A percentile compares a stretch with the other conserved stretches of the same genome.
Evolutionary conservation across 2,888 invertebrate species (phyloP).

Genomic region (Hofmannophila pseudospretella): DNA sequence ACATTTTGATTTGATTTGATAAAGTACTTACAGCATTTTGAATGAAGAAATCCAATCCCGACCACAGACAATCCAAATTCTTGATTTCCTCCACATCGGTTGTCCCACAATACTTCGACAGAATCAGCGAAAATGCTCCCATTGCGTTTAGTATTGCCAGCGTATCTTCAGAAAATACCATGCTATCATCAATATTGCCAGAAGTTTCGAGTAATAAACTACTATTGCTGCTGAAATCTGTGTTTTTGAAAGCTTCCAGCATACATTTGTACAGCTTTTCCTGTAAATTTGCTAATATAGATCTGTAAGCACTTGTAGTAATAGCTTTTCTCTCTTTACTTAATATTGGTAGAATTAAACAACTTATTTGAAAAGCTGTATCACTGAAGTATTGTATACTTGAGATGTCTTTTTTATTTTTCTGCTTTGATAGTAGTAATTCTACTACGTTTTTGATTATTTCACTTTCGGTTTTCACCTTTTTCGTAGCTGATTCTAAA

Average conservation of each 20-base stretch:
- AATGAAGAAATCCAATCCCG: slow-evolving; percentile 54
- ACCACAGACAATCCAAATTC: slow-evolving; percentile 55
- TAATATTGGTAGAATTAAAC: slow-evolving; percentile 55
- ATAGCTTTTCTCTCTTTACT: slow-evolving; percentile 61
- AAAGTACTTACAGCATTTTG: slow-evolving; percentile 56
- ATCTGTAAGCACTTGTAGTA: slow-evolving; percentile 50
- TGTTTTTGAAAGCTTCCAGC: slow-evolving; percentile 52
- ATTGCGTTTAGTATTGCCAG: slow-evolving; percentile 61
- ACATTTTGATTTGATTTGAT: no score
- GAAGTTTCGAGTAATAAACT: slow-evolving; percentile 20
- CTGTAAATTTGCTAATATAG: slow-evolving; percentile 60
- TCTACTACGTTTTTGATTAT: slow-evolving; percentile 56
- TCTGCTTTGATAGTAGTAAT: slow-evolving; percentile 41
- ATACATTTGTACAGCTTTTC: slow-evolving; percentile 56
- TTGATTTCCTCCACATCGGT: slow-evolving; percentile 46
- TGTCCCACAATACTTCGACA: slow-evolving; percentile 62
- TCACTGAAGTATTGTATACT: slow-evolving; percentile 52
- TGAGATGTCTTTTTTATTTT: slow-evolving; percentile 23
- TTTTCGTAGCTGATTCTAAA: slow-evolving; percentile 59
- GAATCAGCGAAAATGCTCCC: slow-evolving; percentile 56
- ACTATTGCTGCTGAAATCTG: slow-evolving; percentile 42
- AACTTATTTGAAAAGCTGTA: slow-evolving; percentile 60
- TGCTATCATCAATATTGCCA: slow-evolving; percentile 46
- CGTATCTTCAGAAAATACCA: slow-evolving; percentile 35
- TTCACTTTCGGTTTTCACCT: slow-evolving; percentile 53